A percentile compares a stretch with the other conserved stretches of the same genome.
These are phyloP conservation scores for Heliothis subflexa DNA, from an alignment of 1,140 invertebrate species.

Conservation along the genomic window DNA sequence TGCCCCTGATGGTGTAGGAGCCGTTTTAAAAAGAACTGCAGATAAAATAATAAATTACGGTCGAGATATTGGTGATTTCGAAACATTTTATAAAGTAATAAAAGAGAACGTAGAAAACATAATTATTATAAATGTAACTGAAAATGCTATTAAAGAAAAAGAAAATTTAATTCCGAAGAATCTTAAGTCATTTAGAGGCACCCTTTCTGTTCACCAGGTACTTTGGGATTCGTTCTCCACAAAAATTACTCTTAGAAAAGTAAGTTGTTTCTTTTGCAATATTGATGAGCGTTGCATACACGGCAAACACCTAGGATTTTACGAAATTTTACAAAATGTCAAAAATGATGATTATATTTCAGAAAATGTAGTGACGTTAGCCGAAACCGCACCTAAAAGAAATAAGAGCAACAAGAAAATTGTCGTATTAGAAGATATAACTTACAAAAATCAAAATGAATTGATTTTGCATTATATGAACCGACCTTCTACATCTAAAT, in stretches of 20 bases:
- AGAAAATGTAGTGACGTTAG: too few relatives aligned
- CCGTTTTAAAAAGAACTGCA: conserved; percentile 43
- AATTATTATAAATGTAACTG: background rate
- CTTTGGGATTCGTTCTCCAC: background rate
- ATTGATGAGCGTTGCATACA: too few relatives aligned
- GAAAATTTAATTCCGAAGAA: conserved; percentile 2
- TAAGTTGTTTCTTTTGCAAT: conserved; percentile 16
- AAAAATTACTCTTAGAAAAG: conserved; percentile 11
- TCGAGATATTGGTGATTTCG: conserved; percentile 17
- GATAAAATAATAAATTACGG: conserved; percentile 20
- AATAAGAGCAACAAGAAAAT: too few relatives aligned
- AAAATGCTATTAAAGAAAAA: background rate
- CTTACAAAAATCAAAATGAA: too few relatives aligned
- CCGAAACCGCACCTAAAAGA: too few relatives aligned
- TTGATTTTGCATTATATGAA: too few relatives aligned
- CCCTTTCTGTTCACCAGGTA: background rate
- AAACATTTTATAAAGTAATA: background rate
- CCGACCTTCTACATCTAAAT: too few relatives aligned
- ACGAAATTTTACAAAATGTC: too few relatives aligned
- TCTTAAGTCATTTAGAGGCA: background rate
- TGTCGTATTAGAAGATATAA: too few relatives aligned
- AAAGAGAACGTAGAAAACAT: background rate
- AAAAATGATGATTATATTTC: too few relatives aligned
- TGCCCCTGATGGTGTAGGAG: conserved; percentile 44
- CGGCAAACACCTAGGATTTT: too few relatives aligned